Conservation (phyloP, 2,888 invertebrate species). For the Microctonus hyperodae region DNA sequence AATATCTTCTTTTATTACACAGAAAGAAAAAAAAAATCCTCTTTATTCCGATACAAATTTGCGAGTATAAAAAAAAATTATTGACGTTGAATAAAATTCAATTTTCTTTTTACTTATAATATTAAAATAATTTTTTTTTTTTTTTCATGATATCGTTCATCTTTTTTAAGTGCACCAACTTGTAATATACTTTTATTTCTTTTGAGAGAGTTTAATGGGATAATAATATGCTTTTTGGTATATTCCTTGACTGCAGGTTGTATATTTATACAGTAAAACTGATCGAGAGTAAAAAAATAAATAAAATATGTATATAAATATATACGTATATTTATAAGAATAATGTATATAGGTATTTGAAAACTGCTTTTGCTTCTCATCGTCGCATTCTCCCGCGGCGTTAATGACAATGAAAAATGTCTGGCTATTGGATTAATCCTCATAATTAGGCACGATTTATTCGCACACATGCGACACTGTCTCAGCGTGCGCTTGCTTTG, state of each 20-base stretch:
- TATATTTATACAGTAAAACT: neutral
- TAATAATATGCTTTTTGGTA: neutral
- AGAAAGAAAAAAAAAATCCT: too few relatives aligned
- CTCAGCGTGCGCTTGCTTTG: slow-evolving; percentile 4
- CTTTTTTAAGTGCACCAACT: neutral
- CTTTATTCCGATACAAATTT: too few relatives aligned
- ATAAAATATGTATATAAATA: neutral
- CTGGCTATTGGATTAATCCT: slow-evolving; percentile 53
- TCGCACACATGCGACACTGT: slow-evolving; percentile 35
- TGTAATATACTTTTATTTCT: neutral
- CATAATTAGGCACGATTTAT: slow-evolving; percentile 62
- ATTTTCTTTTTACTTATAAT: too few relatives aligned
- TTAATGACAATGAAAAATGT: slow-evolving; percentile 46
- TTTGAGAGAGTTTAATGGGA: neutral
- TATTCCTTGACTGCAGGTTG: neutral
- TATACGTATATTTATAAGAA: neutral
- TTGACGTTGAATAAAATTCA: too few relatives aligned
- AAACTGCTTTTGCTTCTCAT: neutral
- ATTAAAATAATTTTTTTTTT: too few relatives aligned
- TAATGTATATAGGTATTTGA: neutral
- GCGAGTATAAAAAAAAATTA: too few relatives aligned
- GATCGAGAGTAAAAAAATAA: neutral
- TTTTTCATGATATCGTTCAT: neutral
- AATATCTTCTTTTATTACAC: too few relatives aligned
- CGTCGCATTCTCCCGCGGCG: neutral